Evolutionary conservation across 2,797 vertebrate genomes (phyloP), one percentile per base, ranked within the genome.

Genomic region (Enoplosus armatus): DNA sequence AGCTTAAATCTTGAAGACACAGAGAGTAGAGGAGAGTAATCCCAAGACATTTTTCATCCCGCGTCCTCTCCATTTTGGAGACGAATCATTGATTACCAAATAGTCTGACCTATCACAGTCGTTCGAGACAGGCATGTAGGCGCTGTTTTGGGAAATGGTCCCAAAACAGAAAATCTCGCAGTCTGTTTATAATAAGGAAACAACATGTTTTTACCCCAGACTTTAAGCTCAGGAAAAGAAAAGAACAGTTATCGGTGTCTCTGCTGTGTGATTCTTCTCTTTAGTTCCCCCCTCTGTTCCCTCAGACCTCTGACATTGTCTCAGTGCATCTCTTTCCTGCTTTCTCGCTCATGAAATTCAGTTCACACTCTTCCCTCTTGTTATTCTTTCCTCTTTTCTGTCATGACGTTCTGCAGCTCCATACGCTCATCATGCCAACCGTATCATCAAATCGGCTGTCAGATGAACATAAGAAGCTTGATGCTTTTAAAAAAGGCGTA

Each of bases 291-390:
- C 18, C 37, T 72, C 48, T 73, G 60, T 63, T 63, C 74, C 71
- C 60, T 71, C 58, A 58, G 69, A 84, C 75, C 78, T 82, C 74
- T 80, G 76, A 77, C 71, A 63, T 74, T 1, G 20, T 73, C 61
- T 82, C 50, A 20, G 54, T 39, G 47, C 43, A 62, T 81, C 67
- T 75, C 68, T 31, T 72, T 33, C n/a, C 77, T 50, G 43, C 79
- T 72, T 48, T 27, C 50, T 63, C 37, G 1, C 86, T 84, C 79
- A 80, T 84, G 68, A 88, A 87, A 85, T 71, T 83, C 62, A 81
- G 70, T 90, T 83, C 54, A 67, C 47, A 8, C 43, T 41, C 31
- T 8, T 39, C 3, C 48, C 47, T 69, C 72, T 26, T 54, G 47
- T 11, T 22, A 8, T 33, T 24, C 11, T 27, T 72, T 56, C 41